Base-by-base conservation (phyloP, 2,888 invertebrate species). In the Meteorus colon region DNA sequence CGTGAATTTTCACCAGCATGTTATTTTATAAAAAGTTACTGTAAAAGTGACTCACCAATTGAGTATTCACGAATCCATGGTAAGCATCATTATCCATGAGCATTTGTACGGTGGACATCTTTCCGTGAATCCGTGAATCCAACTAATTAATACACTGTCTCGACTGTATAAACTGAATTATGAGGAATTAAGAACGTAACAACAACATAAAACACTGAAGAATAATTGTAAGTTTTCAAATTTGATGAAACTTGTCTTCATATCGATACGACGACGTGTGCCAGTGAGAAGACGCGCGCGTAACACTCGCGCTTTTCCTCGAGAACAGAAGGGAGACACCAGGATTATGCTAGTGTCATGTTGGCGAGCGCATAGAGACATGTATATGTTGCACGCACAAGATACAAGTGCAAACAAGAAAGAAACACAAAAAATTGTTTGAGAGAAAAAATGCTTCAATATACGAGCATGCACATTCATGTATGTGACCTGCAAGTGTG, bases 41-140 rank as follows among this genome's bases (percentile, higher is more conserved):
- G 37, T 41, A 60, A 51, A 14, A 51, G 55, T 31, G 19, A 67
- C 73, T 73, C 29, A 73, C 73, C 67, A 67, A 37, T 19, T 73
- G 41, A 37, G 73, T 67, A 60, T 66, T 55, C 10, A 73, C 27
- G 19, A 73, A 73, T 73, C 60, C 67, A 37, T 37, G 66, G 19
- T 73, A 67, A 59, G 67, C 6, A 34, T 73, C 73, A 45, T 37
- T 27, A 29, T 66, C 37, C 37, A 73, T 67, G 1, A 31, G 66
- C 37, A 51, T 65, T 37, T 67, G 73, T 27, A 73, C 59, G 67
- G 59, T 45, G 24, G 73, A 67, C 73, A 73, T 73, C 12, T 41
- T 48, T 63, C 29, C 24, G 24, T 24, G 27, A 34, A 55, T 19
- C n/a, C 19, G 19, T 10, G 6, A 55, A 24, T 8, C 6, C 3